Percentiles rank a stretch among this genome's conserved stretches.
These are phyloP conservation scores for Nysson spinosus DNA, from an alignment of 2,888 invertebrate genomes.

Conservation along the genomic window DNA sequence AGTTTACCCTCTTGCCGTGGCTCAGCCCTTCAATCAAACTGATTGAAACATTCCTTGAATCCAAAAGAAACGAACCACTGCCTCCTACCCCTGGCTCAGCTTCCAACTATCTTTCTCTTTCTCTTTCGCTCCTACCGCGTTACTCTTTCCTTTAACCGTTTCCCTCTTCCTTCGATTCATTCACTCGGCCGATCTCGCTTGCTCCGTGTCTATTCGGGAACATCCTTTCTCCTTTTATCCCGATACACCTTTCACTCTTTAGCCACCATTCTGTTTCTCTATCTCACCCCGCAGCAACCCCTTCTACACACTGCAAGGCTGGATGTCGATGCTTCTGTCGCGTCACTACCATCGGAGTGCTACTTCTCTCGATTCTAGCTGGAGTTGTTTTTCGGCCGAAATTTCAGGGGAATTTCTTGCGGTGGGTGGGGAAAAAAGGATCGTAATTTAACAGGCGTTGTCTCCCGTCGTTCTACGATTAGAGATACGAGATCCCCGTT, in stretches of 20 bases:
- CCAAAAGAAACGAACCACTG: constrained; percentile 77
- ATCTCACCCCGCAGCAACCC: constrained; percentile 15
- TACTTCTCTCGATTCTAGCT: constrained; percentile 45
- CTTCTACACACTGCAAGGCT: constrained; percentile 34
- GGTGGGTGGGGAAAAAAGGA: background rate
- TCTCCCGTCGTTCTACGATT: background rate
- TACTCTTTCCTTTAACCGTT: constrained; percentile 25
- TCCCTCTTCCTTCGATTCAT: constrained; percentile 17
- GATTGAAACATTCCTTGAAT: constrained; percentile 78
- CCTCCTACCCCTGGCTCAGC: constrained; percentile 42
- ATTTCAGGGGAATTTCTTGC: constrained; percentile 26
- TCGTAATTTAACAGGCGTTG: background rate
- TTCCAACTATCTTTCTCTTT: constrained; percentile 41
- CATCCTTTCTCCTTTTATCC: background rate
- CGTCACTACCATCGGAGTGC: constrained; percentile 45
- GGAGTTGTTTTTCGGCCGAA: constrained; percentile 40
- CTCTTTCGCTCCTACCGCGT: constrained; percentile 16
- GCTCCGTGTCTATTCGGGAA: constrained; percentile 6
- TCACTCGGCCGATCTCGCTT: constrained; percentile 4
- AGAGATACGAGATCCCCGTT: no score
- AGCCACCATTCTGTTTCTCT: constrained; percentile 16
- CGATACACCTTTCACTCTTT: background rate
- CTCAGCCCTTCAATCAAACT: constrained; percentile 78
- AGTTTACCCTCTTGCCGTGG: constrained; percentile 78
- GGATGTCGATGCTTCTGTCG: constrained; percentile 53